These are phyloP conservation scores for Meriones unguiculatus DNA, from an alignment of 2,113 vertebrate genomes.

Conservation along the genomic window DNA sequence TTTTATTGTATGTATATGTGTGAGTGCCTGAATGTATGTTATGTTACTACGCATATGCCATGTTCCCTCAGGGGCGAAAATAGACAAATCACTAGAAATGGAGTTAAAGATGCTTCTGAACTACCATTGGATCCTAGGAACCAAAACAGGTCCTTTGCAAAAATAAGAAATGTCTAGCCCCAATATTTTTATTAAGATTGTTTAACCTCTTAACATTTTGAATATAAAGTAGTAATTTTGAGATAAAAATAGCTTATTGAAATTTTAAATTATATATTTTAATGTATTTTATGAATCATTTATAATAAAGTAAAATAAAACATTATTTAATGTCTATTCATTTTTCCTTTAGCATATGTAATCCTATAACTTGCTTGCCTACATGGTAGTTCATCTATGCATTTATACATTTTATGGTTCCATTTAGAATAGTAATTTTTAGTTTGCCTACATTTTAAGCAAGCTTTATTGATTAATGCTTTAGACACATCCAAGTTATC, in stretches of 20 bases:
- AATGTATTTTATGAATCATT: neutral
- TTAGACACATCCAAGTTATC: neutral
- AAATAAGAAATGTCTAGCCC: neutral
- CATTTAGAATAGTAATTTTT: conserved; percentile 4
- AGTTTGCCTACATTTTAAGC: neutral
- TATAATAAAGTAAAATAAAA: conserved; percentile 18
- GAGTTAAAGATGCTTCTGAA: neutral
- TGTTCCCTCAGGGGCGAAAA: neutral
- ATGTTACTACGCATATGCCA: neutral
- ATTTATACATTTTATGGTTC: neutral
- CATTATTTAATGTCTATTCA: neutral
- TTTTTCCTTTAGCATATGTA: conserved; percentile 18
- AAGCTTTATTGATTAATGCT: conserved; percentile 43
- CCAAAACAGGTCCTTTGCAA: too few species aligned
- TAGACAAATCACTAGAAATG: neutral
- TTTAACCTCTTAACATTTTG: neutral
- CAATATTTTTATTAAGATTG: conserved; percentile 20
- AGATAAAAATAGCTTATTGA: conserved; percentile 48
- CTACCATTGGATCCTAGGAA: neutral
- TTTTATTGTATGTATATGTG: neutral
- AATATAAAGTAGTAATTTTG: conserved; percentile 48
- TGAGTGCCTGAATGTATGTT: neutral
- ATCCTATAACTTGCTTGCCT: neutral
- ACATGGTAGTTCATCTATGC: neutral
- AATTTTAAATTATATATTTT: conserved; percentile 8